Conservation (phyloP, 2,797 vertebrate genomes). For the Microchirus variegatus region DNA sequence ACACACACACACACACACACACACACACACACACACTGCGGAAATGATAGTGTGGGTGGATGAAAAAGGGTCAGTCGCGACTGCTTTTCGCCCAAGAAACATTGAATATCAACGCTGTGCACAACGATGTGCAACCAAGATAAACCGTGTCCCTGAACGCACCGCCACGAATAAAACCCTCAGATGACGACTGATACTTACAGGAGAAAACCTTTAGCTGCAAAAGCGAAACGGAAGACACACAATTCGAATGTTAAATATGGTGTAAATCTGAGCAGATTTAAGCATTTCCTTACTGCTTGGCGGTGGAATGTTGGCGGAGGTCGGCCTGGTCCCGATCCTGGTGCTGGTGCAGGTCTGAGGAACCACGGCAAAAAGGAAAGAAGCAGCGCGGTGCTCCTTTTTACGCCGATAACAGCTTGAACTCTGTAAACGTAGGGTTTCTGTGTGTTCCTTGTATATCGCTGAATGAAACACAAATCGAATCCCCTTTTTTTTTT, state of each 20-base stretch:
- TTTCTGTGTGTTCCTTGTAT: no score
- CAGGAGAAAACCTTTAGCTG: no score
- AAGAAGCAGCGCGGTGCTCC: background rate
- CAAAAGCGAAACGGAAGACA: no score
- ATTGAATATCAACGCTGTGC: background rate
- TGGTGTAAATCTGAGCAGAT: background rate
- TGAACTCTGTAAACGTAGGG: background rate
- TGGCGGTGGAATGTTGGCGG: slow-evolving; percentile 52
- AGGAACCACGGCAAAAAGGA: slow-evolving; percentile 37
- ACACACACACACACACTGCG: no score
- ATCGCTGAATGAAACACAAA: background rate
- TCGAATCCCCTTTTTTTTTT: background rate
- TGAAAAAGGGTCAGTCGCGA: background rate
- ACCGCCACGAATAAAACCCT: background rate
- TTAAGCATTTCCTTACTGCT: slow-evolving; percentile 65
- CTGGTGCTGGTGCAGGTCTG: slow-evolving; percentile 31
- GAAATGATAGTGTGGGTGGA: no score
- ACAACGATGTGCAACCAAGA: accelerated
- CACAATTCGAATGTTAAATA: no score
- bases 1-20: no score
- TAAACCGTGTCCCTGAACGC: slow-evolving; percentile 4
- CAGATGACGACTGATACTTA: no score
- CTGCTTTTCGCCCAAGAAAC: background rate
- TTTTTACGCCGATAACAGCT: background rate
- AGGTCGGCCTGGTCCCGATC: slow-evolving; percentile 53